phyloP scores from a whole-genome alignment of 2,888 invertebrate species.

The Chalcis sispes region DNA sequence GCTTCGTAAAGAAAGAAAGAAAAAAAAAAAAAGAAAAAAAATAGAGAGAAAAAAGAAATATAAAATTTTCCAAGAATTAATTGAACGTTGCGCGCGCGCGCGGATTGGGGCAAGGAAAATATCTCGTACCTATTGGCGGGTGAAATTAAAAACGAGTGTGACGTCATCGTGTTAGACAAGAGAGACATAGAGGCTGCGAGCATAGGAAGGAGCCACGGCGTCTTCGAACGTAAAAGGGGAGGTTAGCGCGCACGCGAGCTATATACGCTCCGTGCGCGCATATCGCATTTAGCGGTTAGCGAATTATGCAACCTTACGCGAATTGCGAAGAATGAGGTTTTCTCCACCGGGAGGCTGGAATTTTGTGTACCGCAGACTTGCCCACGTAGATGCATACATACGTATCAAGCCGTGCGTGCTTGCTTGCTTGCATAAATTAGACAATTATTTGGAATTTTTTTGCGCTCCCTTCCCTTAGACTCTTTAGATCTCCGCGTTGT shows the following conservation, averaged over 20 bases:
- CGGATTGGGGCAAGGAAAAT: background rate
- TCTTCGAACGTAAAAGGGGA: constrained; percentile 15
- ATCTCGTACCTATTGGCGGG: constrained; percentile 4
- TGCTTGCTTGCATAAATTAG: constrained; percentile 32
- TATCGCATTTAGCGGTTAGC: constrained; percentile 60
- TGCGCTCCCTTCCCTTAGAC: background rate
- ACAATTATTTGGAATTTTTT: constrained; percentile 36
- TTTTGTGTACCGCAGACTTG: constrained; percentile 49
- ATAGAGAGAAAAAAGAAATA: too few relatives aligned
- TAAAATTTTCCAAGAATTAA: constrained; percentile 14
- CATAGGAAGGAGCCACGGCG: constrained; percentile 29
- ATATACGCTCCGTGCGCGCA: constrained; percentile 20
- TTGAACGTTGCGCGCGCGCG: background rate
- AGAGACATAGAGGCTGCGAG: too few relatives aligned
- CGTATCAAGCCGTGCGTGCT: background rate
- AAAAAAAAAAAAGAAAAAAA: too few relatives aligned
- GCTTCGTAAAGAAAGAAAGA: too few relatives aligned
- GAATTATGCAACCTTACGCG: constrained; percentile 59
- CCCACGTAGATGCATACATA: background rate
- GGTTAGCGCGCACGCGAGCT: background rate
- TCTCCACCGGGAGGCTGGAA: constrained; percentile 57
- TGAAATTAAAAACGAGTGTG: constrained; percentile 33
- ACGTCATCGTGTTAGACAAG: too few relatives aligned
- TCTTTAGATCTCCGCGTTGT: too few relatives aligned
- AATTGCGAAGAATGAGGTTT: constrained; percentile 58